Percentiles rank a stretch among this genome's conserved stretches.
Conservation (phyloP, 2,888 invertebrate genomes). For the Aphrophora alni region DNA sequence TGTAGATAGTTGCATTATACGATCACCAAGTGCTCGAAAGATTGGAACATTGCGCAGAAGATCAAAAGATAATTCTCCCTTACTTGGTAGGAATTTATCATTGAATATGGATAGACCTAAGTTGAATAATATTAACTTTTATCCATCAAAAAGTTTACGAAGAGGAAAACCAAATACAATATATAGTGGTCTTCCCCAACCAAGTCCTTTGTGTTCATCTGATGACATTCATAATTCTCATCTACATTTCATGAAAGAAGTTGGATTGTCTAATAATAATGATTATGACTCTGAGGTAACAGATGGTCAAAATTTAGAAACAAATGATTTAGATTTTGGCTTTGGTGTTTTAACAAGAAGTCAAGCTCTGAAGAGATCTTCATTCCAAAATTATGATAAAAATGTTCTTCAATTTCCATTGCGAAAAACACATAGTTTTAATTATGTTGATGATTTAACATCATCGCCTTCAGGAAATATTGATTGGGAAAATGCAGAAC, state of each 20-base stretch:
- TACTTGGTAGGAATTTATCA: slow-evolving; percentile 50
- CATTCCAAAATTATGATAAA: slow-evolving; percentile 44
- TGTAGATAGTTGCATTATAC: slow-evolving; percentile 71
- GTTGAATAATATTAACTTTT: slow-evolving; percentile 57
- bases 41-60: slow-evolving; percentile 76
- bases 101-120: slow-evolving; percentile 45
- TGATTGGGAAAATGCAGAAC: slow-evolving; percentile 34
- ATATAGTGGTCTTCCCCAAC: slow-evolving; percentile 57
- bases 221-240: background rate
- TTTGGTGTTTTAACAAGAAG: slow-evolving; percentile 44
- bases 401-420: background rate
- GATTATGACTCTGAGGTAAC: background rate
- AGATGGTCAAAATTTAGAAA: slow-evolving; percentile 11
- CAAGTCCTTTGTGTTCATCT: slow-evolving; percentile 48
- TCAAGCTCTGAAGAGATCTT: slow-evolving; percentile 46
- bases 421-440: background rate
- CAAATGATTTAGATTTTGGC: slow-evolving; percentile 16
- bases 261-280: slow-evolving; percentile 23
- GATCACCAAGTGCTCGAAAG: slow-evolving; percentile 82
- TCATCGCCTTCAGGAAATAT: background rate
- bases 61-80: slow-evolving; percentile 65
- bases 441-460: background rate
- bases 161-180: slow-evolving; percentile 62
- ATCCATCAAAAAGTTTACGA: slow-evolving; percentile 63
- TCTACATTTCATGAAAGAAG: slow-evolving; percentile 12